Percentiles rank a stretch among this genome's conserved stretches.
Conservation (phyloP, 2,113 vertebrate species). For the Cnemophilus loriae region DNA sequence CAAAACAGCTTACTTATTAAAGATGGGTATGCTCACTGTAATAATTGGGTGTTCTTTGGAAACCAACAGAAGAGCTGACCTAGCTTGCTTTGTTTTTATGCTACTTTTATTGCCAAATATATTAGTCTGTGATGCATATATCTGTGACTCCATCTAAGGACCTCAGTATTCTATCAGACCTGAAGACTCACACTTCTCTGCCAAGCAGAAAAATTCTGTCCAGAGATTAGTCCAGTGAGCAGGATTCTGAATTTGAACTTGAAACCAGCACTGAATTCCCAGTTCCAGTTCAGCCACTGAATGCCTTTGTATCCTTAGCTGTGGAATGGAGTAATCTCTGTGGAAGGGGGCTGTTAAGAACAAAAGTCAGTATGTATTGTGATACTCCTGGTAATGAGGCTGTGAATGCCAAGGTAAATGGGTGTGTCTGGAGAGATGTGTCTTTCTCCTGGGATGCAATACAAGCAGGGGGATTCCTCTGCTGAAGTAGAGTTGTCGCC, state of each 20-base stretch:
- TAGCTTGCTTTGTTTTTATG: background rate
- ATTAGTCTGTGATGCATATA: background rate
- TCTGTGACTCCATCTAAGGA: background rate
- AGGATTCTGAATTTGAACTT: conserved; percentile 2
- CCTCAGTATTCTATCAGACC: background rate
- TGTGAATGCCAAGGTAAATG: background rate
- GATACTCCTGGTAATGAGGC: background rate
- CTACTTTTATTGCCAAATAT: background rate
- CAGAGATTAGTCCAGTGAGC: background rate
- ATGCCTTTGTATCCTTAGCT: background rate
- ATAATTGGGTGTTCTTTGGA: background rate
- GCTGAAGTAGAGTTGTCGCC: background rate
- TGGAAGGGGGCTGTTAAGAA: background rate
- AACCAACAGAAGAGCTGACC: background rate
- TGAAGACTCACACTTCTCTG: background rate
- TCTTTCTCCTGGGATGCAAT: background rate
- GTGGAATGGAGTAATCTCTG: background rate
- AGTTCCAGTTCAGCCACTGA: background rate
- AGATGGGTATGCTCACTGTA: background rate
- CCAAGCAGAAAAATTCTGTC: background rate
- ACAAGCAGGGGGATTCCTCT: background rate
- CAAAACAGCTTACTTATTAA: background rate
- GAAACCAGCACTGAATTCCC: background rate
- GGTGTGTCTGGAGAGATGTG: background rate
- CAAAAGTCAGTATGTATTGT: background rate